Conservation (phyloP, 2,797 vertebrate genomes). For the Platyrinchus mystaceus region DNA sequence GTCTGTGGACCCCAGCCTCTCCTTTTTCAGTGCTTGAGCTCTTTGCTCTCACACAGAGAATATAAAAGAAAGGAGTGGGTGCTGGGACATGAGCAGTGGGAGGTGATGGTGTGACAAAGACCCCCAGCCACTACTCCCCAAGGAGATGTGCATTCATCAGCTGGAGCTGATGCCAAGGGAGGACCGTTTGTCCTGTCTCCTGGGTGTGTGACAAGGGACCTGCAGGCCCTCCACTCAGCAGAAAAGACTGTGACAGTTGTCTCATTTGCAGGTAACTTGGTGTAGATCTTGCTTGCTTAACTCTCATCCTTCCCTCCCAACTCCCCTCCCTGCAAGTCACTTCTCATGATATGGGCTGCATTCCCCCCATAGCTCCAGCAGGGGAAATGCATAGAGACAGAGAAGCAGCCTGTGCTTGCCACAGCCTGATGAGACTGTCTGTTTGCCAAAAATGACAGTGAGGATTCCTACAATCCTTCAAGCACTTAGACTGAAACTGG, state of each 20-base stretch:
- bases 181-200: not conserved
- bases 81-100: not conserved
- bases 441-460: not conserved
- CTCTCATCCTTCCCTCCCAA: not conserved
- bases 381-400: not conserved
- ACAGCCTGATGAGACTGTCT: not conserved
- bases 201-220: not conserved
- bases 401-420: not conserved
- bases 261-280: not conserved
- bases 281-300: not conserved
- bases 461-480: not conserved
- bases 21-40: not conserved
- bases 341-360: not conserved
- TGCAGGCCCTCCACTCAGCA: not conserved
- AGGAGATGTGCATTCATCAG: not conserved
- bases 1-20: not conserved
- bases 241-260: not conserved
- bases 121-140: not conserved
- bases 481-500: not conserved
- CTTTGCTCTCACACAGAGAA: not conserved
- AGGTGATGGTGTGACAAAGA: not conserved
- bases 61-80: not conserved
- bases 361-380: not conserved
- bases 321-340: not conserved
- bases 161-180: not conserved